These are phyloP conservation scores for Lepidurus arcticus DNA, from an alignment of 1,140 invertebrate genomes.

Conservation along the genomic window DNA sequence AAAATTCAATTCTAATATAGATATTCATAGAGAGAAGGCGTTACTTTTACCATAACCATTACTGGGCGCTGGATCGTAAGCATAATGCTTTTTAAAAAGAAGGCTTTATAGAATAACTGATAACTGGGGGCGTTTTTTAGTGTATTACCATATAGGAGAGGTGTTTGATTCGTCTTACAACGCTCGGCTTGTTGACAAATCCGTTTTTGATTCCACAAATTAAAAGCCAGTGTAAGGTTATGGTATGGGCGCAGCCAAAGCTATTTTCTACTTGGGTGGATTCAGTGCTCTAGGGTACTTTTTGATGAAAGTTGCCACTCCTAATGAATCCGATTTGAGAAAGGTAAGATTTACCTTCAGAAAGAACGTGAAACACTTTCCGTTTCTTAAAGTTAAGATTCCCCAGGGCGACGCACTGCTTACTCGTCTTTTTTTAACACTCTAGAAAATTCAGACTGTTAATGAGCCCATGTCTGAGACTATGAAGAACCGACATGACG, in stretches of 20 bases:
- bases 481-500: constrained; percentile 16
- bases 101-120: neutral
- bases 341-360: constrained; percentile 2
- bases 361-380: neutral
- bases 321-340: constrained; percentile 23
- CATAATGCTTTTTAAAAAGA: neutral
- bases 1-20: neutral
- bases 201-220: constrained; percentile 10
- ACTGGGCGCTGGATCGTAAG: constrained; percentile 1
- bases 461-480: constrained; percentile 28
- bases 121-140: neutral
- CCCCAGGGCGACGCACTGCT: neutral
- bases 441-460: neutral
- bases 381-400: neutral
- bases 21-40: neutral
- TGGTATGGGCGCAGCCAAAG: neutral
- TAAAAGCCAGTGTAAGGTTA: neutral
- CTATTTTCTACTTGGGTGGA: constrained; percentile 27
- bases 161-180: neutral
- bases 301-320: constrained; percentile 25
- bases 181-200: neutral
- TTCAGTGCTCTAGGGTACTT: constrained; percentile 29
- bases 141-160: constrained; percentile 25
- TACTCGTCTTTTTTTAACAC: neutral
- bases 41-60: neutral